A percentile compares a stretch with the other conserved stretches of the same genome.
Conservation (phyloP, 2,888 invertebrate species). For the Nomada hirtipes region DNA sequence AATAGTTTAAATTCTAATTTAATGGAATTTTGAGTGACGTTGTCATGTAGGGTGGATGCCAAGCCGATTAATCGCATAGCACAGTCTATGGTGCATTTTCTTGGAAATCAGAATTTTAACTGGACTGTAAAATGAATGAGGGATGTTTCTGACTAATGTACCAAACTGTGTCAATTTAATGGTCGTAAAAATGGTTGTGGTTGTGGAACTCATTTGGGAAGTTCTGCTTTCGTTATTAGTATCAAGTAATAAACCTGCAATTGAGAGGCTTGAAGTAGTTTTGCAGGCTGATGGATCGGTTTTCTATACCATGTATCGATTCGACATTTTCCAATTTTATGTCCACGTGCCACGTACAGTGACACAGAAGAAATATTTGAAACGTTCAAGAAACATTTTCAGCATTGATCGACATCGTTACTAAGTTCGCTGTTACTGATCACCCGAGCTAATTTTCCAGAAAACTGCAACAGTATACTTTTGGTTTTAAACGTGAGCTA, state of each 20-base stretch:
- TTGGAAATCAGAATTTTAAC: too few species aligned
- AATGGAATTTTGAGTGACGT: too few species aligned
- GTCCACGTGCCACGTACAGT: not conserved
- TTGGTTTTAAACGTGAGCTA: not conserved
- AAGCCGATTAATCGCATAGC: too few species aligned
- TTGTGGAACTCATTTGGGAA: not conserved
- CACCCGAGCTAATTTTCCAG: not conserved
- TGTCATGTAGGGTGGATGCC: too few species aligned
- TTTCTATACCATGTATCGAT: constrained; percentile 20
- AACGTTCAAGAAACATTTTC: constrained; percentile 15
- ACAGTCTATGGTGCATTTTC: too few species aligned
- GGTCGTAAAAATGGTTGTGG: too few species aligned
- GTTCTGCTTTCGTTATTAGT: not conserved
- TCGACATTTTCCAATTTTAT: not conserved
- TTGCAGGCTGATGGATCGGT: constrained; percentile 10
- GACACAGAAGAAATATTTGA: constrained; percentile 9
- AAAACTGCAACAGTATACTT: not conserved
- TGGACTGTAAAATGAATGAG: too few species aligned
- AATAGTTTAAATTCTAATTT: too few species aligned
- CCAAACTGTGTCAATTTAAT: too few species aligned
- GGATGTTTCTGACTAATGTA: too few species aligned
- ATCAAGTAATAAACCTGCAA: not conserved
- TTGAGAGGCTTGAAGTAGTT: not conserved
- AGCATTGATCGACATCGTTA: constrained; percentile 17
- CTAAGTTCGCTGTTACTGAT: not conserved